Percentiles rank a stretch among this genome's conserved stretches.
phyloP scores from a whole-genome alignment of 30 jellyfish, hydroid and myxozoan species.

The Morbakka virulenta region DNA sequence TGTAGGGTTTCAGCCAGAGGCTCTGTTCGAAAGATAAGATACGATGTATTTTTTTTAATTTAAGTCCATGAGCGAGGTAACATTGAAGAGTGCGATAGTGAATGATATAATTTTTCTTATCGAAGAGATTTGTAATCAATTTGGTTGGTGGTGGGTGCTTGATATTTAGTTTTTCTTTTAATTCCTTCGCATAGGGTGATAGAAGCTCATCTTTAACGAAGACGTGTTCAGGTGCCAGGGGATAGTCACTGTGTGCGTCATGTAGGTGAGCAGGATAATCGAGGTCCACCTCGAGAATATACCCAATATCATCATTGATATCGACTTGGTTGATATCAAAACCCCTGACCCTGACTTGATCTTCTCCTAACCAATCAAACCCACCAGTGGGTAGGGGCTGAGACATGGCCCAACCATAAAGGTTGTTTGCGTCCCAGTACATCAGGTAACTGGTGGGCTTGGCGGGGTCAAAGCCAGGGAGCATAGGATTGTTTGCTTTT shows the following conservation, averaged over 20 bases:
- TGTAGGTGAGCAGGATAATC: no score
- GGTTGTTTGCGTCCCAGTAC: slow-evolving; percentile 74
- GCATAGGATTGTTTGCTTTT: slow-evolving; percentile 29
- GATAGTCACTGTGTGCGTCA: no score
- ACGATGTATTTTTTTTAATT: slow-evolving; percentile 34
- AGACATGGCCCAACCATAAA: slow-evolving; percentile 86
- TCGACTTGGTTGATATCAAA: no score
- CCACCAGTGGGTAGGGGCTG: slow-evolving; percentile 60
- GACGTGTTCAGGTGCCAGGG: slow-evolving; percentile 56
- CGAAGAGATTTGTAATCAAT: slow-evolving; percentile 40
- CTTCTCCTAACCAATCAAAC: slow-evolving; percentile 48
- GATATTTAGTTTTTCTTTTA: slow-evolving; percentile 22
- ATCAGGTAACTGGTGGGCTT: slow-evolving; percentile 16
- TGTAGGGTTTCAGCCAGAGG: slow-evolving; percentile 42
- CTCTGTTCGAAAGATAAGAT: slow-evolving; percentile 44
- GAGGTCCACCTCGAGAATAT: slow-evolving; percentile 40
- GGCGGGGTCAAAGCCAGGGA: background rate
- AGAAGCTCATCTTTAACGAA: slow-evolving; percentile 23
- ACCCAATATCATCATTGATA: slow-evolving; percentile 16
- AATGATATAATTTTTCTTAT: slow-evolving; percentile 48
- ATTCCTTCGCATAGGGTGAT: background rate
- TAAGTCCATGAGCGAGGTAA: slow-evolving; percentile 24
- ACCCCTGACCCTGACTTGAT: no score
- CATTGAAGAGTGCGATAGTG: slow-evolving; percentile 40
- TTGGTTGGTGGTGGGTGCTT: no score